Base-by-base conservation (phyloP, 2,888 invertebrate genomes). In the Portevinia maculata region DNA sequence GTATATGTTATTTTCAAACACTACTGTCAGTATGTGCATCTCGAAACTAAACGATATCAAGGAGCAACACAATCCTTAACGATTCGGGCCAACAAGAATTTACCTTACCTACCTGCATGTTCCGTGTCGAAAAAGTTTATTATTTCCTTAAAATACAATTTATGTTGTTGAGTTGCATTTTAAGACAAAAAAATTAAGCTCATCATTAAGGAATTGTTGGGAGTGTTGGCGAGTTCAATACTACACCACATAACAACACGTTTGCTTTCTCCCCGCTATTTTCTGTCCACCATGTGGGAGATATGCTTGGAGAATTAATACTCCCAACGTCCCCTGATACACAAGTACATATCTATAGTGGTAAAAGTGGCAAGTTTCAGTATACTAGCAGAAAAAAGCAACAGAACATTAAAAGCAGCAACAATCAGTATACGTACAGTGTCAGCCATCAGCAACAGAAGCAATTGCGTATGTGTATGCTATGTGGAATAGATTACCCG, bases 321-420 rank as follows among this genome's bases (percentile, higher is more conserved):
- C 28, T n/a, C 24, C 41, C 41, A 44, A 17, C 11, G 34, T 60
- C 52, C 46, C 32, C 57, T 15, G n/a, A 11, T 24, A 44, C 57
- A 24, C 5, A 5, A 24, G 24, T 24, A 3, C 5, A 24, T 5
- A n/a, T n/a, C n/a, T n/a, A 60, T 32, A 39, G 53, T 65, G 71
- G 70, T 70, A 70, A 81, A 81, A 81, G 75, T 75, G 76, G 44
- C 76, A 74, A 65, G 74, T 21, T 24, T 64, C 48, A 64, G 30
- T 64, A 64, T 50, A 81, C 70, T 65, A 76, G 71, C 37, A 48
- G 67, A 70, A 50, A 71, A 65, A 52, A 76, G 78, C 76, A 76
- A 83, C 78, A 76, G 71, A 67, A 78, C 78, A 78, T 60, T 62
- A 73, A 78, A 83, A 83, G 67, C 78, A 78, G 78, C 78, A 76